Evolutionary conservation across 2,113 vertebrate species (phyloP).

Genomic region (Prinia subflava): DNA sequence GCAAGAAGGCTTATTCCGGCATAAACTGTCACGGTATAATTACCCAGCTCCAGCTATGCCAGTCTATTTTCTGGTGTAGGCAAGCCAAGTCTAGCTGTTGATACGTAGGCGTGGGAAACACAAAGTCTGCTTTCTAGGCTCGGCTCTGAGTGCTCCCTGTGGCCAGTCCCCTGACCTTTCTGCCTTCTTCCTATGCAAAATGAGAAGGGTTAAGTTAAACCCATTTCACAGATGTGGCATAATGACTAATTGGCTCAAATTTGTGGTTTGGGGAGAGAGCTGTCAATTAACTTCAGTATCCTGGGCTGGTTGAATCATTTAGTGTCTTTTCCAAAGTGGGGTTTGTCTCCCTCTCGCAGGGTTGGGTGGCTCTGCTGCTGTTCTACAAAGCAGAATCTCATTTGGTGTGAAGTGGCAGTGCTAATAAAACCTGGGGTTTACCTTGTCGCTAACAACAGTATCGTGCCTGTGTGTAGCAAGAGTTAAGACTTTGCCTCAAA

Average conservation of each 20-base stretch:
- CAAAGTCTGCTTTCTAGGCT: conserved; percentile 59
- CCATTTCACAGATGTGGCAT: neutral
- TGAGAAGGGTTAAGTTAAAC: neutral
- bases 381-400: neutral
- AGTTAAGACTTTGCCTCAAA: neutral
- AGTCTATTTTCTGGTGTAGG: conserved; percentile 24
- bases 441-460: neutral
- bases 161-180: conserved; percentile 34
- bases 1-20: neutral
- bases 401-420: neutral
- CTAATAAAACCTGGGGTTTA: neutral
- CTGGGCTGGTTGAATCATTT: neutral
- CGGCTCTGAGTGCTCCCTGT: conserved; percentile 15
- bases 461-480: rapidly evolving
- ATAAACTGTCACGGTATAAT: conserved; percentile 5
- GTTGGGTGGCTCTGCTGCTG: neutral
- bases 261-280: neutral
- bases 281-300: neutral
- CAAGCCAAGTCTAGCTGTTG: conserved; percentile 59
- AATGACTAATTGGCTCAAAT: conserved; percentile 58
- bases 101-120: conserved; percentile 60
- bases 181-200: conserved; percentile 39
- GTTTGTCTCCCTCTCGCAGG: neutral
- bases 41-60: conserved; percentile 32
- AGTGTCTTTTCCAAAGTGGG: neutral